phyloP scores from a whole-genome alignment of 2,113 vertebrate genomes.

The Anhinga rufa region DNA sequence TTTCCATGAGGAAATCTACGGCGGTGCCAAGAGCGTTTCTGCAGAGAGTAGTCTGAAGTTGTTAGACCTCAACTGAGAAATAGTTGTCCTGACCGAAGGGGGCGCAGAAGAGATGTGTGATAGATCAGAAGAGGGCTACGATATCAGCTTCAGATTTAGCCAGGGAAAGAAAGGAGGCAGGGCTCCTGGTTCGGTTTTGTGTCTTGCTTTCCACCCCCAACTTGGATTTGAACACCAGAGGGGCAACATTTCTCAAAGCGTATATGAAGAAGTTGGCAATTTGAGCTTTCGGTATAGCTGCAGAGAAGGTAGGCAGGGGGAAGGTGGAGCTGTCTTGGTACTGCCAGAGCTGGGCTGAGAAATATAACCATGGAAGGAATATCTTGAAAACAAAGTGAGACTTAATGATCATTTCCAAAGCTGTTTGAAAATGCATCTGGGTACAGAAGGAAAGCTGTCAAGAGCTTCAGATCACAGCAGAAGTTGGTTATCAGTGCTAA shows the following conservation, averaged over 20 bases:
- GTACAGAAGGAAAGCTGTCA: not conserved
- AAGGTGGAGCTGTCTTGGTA: not conserved
- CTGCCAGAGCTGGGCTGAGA: not conserved
- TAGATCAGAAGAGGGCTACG: not conserved
- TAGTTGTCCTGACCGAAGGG: not conserved
- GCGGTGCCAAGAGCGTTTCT: not conserved
- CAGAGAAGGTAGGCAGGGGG: not conserved
- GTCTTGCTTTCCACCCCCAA: not conserved
- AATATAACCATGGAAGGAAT: accelerated
- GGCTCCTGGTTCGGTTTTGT: not conserved
- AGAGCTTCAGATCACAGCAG: not conserved
- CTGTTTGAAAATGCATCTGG: not conserved
- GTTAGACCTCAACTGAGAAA: not conserved
- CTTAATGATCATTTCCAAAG: not conserved
- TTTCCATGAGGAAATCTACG: not conserved
- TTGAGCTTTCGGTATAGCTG: not conserved
- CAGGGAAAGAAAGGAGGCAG: not conserved
- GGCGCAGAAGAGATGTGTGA: not conserved
- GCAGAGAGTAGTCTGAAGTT: not conserved
- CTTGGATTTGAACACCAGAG: not conserved
- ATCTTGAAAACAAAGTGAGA: not conserved
- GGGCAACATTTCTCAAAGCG: not conserved
- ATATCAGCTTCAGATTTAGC: not conserved
- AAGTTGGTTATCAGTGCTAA: not conserved
- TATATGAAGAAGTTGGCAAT: not conserved